phyloP scores from a whole-genome alignment of 2,888 invertebrate species.

The Diaperis boleti region DNA sequence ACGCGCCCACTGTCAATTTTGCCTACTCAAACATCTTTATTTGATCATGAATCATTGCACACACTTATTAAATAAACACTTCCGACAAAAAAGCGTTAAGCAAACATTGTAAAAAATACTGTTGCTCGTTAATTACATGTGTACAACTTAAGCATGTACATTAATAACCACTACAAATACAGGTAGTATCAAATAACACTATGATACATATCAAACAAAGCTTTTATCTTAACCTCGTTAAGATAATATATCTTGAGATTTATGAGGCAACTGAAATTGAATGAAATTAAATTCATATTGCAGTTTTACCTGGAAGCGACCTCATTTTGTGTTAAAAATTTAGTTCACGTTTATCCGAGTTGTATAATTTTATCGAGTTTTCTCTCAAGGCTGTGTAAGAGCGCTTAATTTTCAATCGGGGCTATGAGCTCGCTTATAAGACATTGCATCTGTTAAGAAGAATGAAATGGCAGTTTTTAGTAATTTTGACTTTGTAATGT shows the following conservation, averaged over 20 bases:
- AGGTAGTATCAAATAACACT: too few species aligned
- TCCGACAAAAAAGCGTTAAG: neutral
- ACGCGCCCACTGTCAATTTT: neutral
- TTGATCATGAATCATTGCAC: too few species aligned
- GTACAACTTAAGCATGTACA: neutral
- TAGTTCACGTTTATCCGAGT: conserved; percentile 29
- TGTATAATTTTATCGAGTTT: conserved; percentile 19
- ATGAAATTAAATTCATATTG: neutral
- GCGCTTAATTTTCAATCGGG: conserved; percentile 16
- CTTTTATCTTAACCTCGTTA: conserved; percentile 21
- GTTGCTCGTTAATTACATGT: neutral
- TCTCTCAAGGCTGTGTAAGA: conserved; percentile 19
- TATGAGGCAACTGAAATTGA: conserved; percentile 1
- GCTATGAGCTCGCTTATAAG: too few species aligned
- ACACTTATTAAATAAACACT: neutral
- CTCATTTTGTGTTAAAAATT: conserved; percentile 31
- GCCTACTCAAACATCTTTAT: too few species aligned
- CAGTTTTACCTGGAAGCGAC: conserved; percentile 16
- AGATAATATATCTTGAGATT: conserved; percentile 11
- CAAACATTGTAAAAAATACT: neutral
- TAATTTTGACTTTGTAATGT: too few species aligned
- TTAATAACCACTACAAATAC: conserved; percentile 1
- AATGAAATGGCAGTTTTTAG: too few species aligned
- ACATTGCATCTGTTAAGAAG: too few species aligned
- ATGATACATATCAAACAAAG: neutral